Evolutionary conservation across 2,888 invertebrate species (phyloP).

Genomic region (Drosophila hawaiiensis): DNA sequence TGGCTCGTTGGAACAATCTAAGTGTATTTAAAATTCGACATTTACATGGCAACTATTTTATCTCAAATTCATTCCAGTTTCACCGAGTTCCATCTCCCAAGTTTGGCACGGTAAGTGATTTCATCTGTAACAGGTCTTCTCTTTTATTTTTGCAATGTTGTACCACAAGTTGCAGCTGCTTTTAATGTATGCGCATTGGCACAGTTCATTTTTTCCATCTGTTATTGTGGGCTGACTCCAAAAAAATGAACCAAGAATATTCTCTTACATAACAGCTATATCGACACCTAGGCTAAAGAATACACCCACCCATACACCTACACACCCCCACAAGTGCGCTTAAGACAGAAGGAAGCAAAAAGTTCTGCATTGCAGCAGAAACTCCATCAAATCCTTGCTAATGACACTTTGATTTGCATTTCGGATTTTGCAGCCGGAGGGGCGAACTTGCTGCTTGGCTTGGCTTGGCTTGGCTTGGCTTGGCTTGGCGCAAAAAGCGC

Average conservation of each 20-base stretch:
- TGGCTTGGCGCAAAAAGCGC: constrained; percentile 56
- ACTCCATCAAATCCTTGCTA: constrained; percentile 76
- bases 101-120: neutral
- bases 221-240: neutral
- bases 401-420: constrained; percentile 80
- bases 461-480: neutral
- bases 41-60: neutral
- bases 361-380: constrained; percentile 73
- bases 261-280: constrained; percentile 71
- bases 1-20: neutral
- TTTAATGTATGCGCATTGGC: constrained; percentile 56
- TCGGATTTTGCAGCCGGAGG: constrained; percentile 58
- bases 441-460: constrained; percentile 41
- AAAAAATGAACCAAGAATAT: constrained; percentile 48
- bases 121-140: constrained; percentile 12
- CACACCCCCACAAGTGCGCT: neutral
- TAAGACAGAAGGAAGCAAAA: constrained; percentile 34
- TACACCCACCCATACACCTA: neutral
- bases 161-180: constrained; percentile 32
- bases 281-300: constrained; percentile 54
- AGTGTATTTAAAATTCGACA: neutral
- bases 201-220: constrained; percentile 34
- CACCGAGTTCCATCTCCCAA: neutral
- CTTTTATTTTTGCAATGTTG: neutral
- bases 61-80: neutral